phyloP scores from a whole-genome alignment of 2,113 vertebrate genomes.

The Urocolius indicus region DNA sequence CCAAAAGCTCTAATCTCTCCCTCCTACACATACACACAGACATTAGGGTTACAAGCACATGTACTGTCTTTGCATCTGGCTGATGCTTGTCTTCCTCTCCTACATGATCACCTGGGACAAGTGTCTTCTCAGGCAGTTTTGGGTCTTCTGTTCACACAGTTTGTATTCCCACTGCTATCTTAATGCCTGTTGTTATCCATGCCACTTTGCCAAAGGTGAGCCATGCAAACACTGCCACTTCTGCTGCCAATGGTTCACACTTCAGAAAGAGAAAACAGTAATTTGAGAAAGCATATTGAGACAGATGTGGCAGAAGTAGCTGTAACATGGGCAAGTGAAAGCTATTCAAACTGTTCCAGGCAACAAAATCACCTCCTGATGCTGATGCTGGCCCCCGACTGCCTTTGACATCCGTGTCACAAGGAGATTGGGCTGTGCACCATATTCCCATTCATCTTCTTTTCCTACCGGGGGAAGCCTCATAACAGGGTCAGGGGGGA shows the following conservation, averaged over 20 bases:
- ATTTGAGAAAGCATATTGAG: neutral
- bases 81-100: neutral
- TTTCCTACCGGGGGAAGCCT: neutral
- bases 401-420: neutral
- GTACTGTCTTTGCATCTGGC: neutral
- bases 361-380: neutral
- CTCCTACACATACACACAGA: rapidly evolving
- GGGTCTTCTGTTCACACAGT: neutral
- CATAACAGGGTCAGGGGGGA: neutral
- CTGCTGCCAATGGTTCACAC: neutral
- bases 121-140: neutral
- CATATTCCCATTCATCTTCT: neutral
- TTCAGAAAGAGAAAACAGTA: neutral
- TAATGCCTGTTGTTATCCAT: neutral
- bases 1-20: neutral
- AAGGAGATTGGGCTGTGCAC: neutral
- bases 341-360: neutral
- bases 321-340: neutral
- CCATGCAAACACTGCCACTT: neutral
- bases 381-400: neutral
- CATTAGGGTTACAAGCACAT: too few relatives aligned
- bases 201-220: neutral
- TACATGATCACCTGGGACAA: neutral
- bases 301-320: neutral
- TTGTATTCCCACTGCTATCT: neutral